These are phyloP conservation scores for Albula goreensis DNA, from an alignment of 2,113 vertebrate genomes.

Conservation along the genomic window DNA sequence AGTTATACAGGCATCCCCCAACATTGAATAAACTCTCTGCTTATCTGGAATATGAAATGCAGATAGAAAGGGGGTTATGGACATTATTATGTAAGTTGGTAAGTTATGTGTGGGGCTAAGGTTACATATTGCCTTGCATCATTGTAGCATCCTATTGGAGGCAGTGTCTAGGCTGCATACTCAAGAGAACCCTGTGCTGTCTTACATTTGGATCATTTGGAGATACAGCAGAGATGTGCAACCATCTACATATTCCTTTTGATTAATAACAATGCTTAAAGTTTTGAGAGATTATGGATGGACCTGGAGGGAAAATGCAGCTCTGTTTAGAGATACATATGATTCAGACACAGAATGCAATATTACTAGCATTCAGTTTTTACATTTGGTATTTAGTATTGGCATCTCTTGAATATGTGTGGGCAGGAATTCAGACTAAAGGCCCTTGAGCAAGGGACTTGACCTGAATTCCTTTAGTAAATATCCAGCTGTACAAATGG, in stretches of 20 bases:
- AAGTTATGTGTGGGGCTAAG: not conserved
- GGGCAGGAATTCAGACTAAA: not conserved
- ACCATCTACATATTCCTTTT: not conserved
- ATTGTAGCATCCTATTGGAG: not conserved
- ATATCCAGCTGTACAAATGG: not conserved
- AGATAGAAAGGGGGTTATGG: no score
- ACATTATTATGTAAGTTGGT: no score
- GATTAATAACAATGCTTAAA: not conserved
- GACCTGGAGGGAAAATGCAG: not conserved
- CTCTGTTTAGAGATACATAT: not conserved
- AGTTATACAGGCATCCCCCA: not conserved
- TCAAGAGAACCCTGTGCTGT: not conserved
- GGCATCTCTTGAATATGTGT: not conserved
- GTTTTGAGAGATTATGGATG: not conserved
- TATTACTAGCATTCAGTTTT: not conserved
- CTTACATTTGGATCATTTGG: not conserved
- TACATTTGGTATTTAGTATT: not conserved
- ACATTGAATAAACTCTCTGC: not conserved
- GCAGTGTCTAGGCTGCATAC: not conserved
- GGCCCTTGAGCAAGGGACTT: not conserved
- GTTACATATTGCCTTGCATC: not conserved
- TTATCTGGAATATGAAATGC: no score
- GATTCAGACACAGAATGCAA: not conserved
- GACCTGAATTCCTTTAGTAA: conserved; percentile 1
- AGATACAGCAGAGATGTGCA: not conserved